phyloP scores from a whole-genome alignment of 2,113 vertebrate species.

The Alligator mississippiensis region DNA sequence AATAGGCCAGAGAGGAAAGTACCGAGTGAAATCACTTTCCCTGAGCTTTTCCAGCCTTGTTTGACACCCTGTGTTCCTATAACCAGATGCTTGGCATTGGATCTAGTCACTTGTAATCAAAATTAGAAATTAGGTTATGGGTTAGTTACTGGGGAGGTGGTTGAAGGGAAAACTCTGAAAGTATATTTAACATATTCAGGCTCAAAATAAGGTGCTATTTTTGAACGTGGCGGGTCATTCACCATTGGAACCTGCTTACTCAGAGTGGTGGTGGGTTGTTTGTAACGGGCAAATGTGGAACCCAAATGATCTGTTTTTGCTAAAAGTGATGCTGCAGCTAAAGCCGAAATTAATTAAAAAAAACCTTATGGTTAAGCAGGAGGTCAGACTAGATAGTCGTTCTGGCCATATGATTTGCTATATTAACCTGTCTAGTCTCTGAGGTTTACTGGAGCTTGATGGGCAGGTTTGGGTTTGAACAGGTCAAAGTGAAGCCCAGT shows the following conservation, averaged over 20 bases:
- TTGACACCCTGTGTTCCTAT: background rate
- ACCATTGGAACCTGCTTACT: background rate
- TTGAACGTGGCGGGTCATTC: background rate
- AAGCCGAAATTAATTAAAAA: background rate
- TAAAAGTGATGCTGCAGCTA: background rate
- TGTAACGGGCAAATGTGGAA: background rate
- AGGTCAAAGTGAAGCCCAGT: background rate
- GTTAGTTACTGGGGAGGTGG: background rate
- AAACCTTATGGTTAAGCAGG: background rate
- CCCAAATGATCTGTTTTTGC: background rate
- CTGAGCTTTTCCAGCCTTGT: background rate
- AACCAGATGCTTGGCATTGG: background rate
- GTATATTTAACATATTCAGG: background rate
- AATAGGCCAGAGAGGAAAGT: background rate
- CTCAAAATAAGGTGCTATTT: background rate
- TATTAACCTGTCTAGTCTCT: too few relatives aligned
- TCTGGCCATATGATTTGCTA: background rate
- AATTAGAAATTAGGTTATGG: background rate
- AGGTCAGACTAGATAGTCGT: background rate
- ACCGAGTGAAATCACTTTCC: background rate
- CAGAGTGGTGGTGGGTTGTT: background rate
- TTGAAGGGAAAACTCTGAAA: background rate
- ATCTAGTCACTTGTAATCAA: background rate
- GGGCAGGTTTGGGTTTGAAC: background rate
- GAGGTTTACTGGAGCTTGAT: background rate